These are phyloP conservation scores for Cephalopterus ornatus DNA, from an alignment of 2,113 vertebrate species.

Conservation along the genomic window DNA sequence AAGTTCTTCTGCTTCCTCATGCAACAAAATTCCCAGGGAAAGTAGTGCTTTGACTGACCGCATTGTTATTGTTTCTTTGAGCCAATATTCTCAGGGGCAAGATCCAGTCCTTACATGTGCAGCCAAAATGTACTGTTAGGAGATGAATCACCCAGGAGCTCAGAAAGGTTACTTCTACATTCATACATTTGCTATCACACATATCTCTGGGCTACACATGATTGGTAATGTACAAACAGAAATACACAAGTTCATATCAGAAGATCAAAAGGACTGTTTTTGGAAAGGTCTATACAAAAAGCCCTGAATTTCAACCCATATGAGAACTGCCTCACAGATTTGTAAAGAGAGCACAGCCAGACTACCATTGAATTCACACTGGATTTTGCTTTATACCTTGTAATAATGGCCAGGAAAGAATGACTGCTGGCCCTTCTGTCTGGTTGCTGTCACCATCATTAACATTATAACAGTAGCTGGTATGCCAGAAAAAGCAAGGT, in stretches of 20 bases:
- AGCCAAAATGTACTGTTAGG: neutral
- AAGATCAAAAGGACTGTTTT: neutral
- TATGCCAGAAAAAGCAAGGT: slow-evolving; percentile 59
- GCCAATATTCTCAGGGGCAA: slow-evolving; percentile 27
- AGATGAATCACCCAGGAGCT: slow-evolving; percentile 22
- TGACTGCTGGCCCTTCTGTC: slow-evolving; percentile 42
- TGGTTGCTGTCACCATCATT: slow-evolving; percentile 43
- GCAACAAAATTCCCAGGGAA: slow-evolving; percentile 32
- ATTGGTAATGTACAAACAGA: neutral
- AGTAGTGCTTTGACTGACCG: neutral
- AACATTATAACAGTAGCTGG: neutral
- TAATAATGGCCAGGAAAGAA: slow-evolving; percentile 58
- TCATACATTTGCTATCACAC: neutral
- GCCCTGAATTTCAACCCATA: neutral
- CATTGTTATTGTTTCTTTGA: slow-evolving; percentile 25
- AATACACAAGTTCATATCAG: neutral
- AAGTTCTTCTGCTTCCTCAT: slow-evolving; percentile 14
- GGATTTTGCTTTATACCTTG: slow-evolving; percentile 30
- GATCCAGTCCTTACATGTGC: slow-evolving; percentile 10
- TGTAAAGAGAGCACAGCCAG: neutral
- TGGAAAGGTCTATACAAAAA: neutral
- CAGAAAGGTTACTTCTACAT: neutral
- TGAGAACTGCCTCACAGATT: neutral
- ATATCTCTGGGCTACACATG: neutral
- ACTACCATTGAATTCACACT: neutral